phyloP scores from a whole-genome alignment of 2,888 invertebrate species.

The Danaus chrysippus region DNA sequence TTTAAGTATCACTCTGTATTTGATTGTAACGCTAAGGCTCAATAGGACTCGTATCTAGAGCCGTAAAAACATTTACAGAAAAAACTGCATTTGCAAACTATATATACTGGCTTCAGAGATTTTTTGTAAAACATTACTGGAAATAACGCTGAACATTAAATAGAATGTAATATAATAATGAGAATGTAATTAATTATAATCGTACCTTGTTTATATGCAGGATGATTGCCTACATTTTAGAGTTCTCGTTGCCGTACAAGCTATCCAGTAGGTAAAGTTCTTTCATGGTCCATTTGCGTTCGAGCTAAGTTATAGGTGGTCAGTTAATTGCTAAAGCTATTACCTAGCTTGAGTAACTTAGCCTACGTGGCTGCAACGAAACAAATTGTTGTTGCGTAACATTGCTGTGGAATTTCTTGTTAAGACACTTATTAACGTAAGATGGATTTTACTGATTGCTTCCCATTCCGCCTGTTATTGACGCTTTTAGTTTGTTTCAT shows the following conservation, averaged over 20 bases:
- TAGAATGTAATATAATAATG: too few relatives aligned
- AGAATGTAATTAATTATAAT: too few relatives aligned
- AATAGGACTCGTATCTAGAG: too few relatives aligned
- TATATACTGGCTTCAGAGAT: too few relatives aligned
- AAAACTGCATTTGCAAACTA: too few relatives aligned
- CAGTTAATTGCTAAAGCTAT: constrained; percentile 22
- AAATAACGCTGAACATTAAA: too few relatives aligned
- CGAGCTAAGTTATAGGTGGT: not conserved
- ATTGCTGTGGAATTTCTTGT: constrained; percentile 4
- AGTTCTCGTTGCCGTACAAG: not conserved
- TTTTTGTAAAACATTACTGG: too few relatives aligned
- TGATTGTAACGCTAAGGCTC: too few relatives aligned
- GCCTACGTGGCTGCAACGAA: constrained; percentile 6
- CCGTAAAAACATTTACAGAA: too few relatives aligned
- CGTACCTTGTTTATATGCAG: too few relatives aligned
- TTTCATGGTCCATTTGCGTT: constrained; percentile 2
- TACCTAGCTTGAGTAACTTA: constrained; percentile 17
- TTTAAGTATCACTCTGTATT: too few relatives aligned
- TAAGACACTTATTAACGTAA: constrained; percentile 1
- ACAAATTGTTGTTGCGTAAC: constrained; percentile 6
- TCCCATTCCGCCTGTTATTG: not conserved
- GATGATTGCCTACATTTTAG: too few relatives aligned
- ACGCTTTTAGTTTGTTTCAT: not conserved
- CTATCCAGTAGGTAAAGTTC: not conserved
- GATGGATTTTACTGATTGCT: not conserved